Evolutionary conservation across 2,113 vertebrate species (phyloP).

Genomic region (Lasiurus borealis): DNA sequence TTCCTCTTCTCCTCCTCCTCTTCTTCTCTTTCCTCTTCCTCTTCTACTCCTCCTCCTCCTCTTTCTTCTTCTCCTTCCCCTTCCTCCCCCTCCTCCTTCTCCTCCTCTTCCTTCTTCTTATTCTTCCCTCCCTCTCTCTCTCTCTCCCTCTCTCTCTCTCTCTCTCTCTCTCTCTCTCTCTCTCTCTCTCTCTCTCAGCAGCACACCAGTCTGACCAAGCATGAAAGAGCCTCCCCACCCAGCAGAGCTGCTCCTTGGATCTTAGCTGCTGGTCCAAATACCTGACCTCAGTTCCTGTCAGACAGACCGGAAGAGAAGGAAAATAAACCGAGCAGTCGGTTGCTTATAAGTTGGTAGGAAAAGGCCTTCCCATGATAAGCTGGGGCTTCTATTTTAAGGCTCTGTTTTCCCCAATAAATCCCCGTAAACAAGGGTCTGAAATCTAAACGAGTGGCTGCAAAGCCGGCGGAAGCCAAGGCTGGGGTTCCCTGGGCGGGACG

Average conservation of each 20-base stretch:
- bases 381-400: slow-evolving; percentile 78
- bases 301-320: slow-evolving; percentile 68
- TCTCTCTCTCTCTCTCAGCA: background rate
- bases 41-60: no score
- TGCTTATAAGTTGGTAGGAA: slow-evolving; percentile 77
- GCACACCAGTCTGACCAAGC: background rate
- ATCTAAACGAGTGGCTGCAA: background rate
- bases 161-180: no score
- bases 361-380: slow-evolving; percentile 77
- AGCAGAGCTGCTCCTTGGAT: background rate
- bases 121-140: no score
- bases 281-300: slow-evolving; percentile 76
- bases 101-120: no score
- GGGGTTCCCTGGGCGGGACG: background rate
- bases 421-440: slow-evolving; percentile 72
- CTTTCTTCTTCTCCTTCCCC: no score
- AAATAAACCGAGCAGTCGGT: slow-evolving; percentile 72
- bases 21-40: no score
- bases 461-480: background rate
- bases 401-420: slow-evolving; percentile 79
- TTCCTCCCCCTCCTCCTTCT: no score
- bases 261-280: slow-evolving; percentile 67
- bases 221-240: background rate
- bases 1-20: no score
- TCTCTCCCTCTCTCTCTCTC: no score